Conservation (phyloP, 2,888 invertebrate species). For the Xylota sylvarum region DNA sequence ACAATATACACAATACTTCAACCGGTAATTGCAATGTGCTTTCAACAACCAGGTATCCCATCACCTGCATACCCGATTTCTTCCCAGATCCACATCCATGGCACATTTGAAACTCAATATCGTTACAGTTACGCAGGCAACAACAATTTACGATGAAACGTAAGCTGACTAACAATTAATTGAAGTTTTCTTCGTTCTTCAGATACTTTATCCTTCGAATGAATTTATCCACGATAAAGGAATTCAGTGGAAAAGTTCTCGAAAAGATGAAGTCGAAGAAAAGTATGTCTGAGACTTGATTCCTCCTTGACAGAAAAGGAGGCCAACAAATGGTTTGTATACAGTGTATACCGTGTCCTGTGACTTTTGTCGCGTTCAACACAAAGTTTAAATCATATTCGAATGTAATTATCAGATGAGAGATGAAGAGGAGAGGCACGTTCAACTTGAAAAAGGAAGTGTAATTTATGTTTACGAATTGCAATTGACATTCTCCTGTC, state of each 20-base stretch:
- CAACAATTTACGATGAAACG: not conserved
- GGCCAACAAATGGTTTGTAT: not conserved
- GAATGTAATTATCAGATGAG: conserved; percentile 45
- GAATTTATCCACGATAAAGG: not conserved
- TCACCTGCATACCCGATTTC: not conserved
- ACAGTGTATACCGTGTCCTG: not conserved
- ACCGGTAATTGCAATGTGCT: not conserved
- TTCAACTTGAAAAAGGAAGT: conserved; percentile 1
- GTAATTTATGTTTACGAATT: conserved; percentile 42
- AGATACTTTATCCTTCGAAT: not conserved
- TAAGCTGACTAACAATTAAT: not conserved
- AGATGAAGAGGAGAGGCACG: not conserved
- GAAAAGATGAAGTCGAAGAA: not conserved
- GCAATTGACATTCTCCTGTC: conserved; percentile 27
- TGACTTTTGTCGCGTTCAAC: not conserved
- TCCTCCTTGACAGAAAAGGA: not conserved
- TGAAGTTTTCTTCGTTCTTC: not conserved
- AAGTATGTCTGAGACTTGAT: not conserved
- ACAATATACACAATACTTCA: not conserved
- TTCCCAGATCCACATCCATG: not conserved
- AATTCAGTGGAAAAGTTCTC: not conserved
- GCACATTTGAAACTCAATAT: conserved; percentile 10
- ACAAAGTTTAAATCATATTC: conserved; percentile 41
- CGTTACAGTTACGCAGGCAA: not conserved
- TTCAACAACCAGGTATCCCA: not conserved